These are phyloP conservation scores for honey bee (Apis mellifera) DNA, from an alignment of 1,140 invertebrate species.

Conservation along the genomic window Amel_HAv3.1 CM009940.2:3124001-3124500, in stretches of 20 bases:
- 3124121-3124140: background rate
- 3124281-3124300: slow-evolving; percentile 51
- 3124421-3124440: slow-evolving; percentile 66
- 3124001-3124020: slow-evolving; percentile 16
- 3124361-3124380: background rate
- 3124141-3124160: background rate
- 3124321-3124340: background rate
- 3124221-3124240: slow-evolving; percentile 47
- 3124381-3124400: background rate
- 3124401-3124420: slow-evolving; percentile 50
- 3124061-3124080: background rate
- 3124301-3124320: background rate
- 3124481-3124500: slow-evolving; percentile 54
- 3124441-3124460: slow-evolving; percentile 61
- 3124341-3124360: background rate
- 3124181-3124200: slow-evolving; percentile 14
- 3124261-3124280: slow-evolving; percentile 62
- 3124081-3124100: background rate
- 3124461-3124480: slow-evolving; percentile 57
- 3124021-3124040: background rate
- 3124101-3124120: background rate
- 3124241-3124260: slow-evolving; percentile 58
- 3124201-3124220: slow-evolving; percentile 50
- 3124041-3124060: background rate
- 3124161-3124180: slow-evolving; percentile 34